phyloP scores from a whole-genome alignment of 2,113 vertebrate genomes.

The Dascyllus trimaculatus region DNA sequence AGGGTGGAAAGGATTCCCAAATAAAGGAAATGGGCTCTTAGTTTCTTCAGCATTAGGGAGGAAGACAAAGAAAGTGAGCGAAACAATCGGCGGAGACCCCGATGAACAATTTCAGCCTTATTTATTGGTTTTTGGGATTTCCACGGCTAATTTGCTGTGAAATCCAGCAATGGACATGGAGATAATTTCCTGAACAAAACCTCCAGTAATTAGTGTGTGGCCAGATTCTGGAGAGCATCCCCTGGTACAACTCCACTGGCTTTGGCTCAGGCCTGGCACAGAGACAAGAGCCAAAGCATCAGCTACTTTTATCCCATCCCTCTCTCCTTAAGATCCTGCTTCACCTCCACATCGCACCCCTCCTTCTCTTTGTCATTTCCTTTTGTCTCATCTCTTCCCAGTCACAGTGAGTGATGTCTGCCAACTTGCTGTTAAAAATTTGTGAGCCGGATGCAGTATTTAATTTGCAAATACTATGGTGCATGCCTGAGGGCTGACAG shows the following conservation, averaged over 20 bases:
- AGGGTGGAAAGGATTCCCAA: constrained; percentile 66
- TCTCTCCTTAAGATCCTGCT: constrained; percentile 47
- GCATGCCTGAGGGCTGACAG: constrained; percentile 19
- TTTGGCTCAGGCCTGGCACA: constrained; percentile 53
- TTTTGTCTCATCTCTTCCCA: constrained; percentile 45
- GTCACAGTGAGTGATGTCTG: constrained; percentile 47
- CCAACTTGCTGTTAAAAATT: constrained; percentile 44
- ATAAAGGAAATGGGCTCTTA: constrained; percentile 73
- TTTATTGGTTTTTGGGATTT: constrained; percentile 83
- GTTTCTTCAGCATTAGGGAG: constrained; percentile 68
- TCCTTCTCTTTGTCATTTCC: constrained; percentile 38
- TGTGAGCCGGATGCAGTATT: constrained; percentile 38
- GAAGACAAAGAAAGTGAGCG: constrained; percentile 70
- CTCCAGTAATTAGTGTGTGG: constrained; percentile 82
- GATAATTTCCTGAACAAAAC: constrained; percentile 86
- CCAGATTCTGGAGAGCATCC: constrained; percentile 71
- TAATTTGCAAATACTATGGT: constrained; percentile 53
- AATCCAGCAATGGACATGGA: constrained; percentile 80
- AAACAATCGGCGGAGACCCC: constrained; percentile 71
- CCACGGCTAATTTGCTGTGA: constrained; percentile 84
- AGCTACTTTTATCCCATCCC: constrained; percentile 48
- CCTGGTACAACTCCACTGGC: constrained; percentile 65
- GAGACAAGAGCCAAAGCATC: constrained; percentile 47
- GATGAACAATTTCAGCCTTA: constrained; percentile 76
- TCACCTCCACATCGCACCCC: constrained; percentile 33